Base-by-base conservation (phyloP, 2,888 invertebrate species). In the Seladonia tumulorum region DNA sequence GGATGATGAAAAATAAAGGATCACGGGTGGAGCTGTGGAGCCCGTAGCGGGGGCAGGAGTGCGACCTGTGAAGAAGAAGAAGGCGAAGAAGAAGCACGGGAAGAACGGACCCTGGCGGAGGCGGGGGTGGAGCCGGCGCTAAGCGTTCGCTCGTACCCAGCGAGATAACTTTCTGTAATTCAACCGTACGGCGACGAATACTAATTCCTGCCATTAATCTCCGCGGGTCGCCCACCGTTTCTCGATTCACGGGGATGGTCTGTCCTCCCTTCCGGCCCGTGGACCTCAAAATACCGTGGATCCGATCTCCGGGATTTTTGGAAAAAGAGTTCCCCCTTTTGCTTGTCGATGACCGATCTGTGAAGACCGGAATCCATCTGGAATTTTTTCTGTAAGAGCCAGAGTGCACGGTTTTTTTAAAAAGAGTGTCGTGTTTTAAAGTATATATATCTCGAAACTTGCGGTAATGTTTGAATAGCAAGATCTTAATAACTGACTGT, bases 151-250 rank as follows among this genome's bases (percentile, higher is more conserved):
- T 83, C 80, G 88, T 88, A 85, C 85, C 86, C 86, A 83, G 89
- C 89, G 90, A 93, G 93, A 94, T 93, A 93, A 93, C 93, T 93
- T 94, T 93, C 92, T 93, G 93, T 94, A 93, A 93, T 93, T 94
- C 93, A 91, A 92, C 92, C 90, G 93, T 94, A 94, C 93, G 93
- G 91, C 92, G 93, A 94, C 93, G 94, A 94, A 94, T 94, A 94
- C 93, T 94, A 94, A 94, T 94, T 94, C 90, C 87, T 87, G 85
- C 92, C 92, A 94, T 94, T 94, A 94, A 94, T 94, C 94, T 94
- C 91, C 83, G 86, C 75, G 86, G 83, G 82, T 81, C 87, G 89
- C 77, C 71, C 74, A 87, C 88, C 86, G 39, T 68, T 85, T 83
- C 86, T 88, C 88, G 83, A 87, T 83, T 82, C 85, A 68, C 75